phyloP scores from a whole-genome alignment of 2,888 invertebrate genomes.

The Caenorhabditis afra region DNA sequence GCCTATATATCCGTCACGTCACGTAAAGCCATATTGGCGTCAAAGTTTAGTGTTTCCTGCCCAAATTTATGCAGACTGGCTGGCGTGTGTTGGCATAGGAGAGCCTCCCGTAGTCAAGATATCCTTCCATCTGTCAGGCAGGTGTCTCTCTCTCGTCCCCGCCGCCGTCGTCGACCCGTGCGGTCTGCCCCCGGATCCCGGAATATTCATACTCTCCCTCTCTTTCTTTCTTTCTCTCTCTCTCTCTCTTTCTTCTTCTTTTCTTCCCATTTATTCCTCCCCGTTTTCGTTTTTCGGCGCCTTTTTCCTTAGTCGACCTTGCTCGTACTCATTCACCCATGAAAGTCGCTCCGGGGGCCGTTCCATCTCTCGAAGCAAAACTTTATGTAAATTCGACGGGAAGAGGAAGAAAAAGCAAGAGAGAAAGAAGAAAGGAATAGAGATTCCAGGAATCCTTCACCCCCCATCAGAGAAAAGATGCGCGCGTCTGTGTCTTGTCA shows the following conservation, averaged over 20 bases:
- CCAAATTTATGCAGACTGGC: too few species aligned
- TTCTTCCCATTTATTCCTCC: too few species aligned
- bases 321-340: slow-evolving; percentile 15
- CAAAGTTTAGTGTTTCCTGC: too few species aligned
- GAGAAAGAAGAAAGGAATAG: neutral
- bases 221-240: neutral
- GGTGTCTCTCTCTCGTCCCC: slow-evolving; percentile 23
- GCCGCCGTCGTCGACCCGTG: slow-evolving; percentile 9
- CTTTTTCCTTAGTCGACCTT: slow-evolving; percentile 5
- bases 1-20: too few species aligned
- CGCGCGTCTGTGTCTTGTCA: slow-evolving; percentile 9
- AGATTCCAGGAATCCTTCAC: too few species aligned
- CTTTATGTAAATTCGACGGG: slow-evolving; percentile 8
- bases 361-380: neutral
- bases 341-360: neutral
- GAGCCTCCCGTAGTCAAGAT: slow-evolving; percentile 26
- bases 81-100: slow-evolving; percentile 16
- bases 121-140: slow-evolving; percentile 50
- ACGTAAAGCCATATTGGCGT: too few species aligned
- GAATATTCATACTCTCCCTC: slow-evolving; percentile 36
- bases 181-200: slow-evolving; percentile 5
- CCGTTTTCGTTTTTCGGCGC: too few species aligned
- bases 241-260: neutral
- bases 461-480: neutral
- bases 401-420: neutral